Conservation (phyloP, 2,888 invertebrate genomes). For the Chironomus tentans region DNA sequence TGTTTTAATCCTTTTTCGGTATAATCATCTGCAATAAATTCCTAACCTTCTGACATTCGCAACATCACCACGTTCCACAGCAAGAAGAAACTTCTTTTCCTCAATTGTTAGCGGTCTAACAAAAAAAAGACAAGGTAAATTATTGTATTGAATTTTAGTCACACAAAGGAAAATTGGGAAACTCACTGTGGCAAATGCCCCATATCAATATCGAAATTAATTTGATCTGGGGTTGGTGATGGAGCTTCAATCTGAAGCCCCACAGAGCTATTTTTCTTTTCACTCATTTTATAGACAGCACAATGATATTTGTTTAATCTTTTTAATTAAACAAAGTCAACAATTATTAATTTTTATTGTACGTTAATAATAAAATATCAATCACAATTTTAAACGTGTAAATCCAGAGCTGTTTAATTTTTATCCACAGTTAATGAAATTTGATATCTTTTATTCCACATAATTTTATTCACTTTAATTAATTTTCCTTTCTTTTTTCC, state of each 20-base stretch:
- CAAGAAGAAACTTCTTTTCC: conserved; percentile 85
- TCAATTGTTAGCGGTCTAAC: conserved; percentile 53
- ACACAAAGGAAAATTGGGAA: too few species aligned
- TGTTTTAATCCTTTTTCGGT: too few species aligned
- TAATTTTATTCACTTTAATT: too few species aligned
- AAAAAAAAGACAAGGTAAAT: not conserved
- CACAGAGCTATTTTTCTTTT: conserved; percentile 27
- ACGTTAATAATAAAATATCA: too few species aligned
- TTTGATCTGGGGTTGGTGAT: conserved; percentile 25
- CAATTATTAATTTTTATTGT: too few species aligned
- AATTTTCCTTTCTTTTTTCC: too few species aligned
- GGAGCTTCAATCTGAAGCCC: conserved; percentile 32
- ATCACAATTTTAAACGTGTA: too few species aligned
- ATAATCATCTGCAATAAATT: not conserved
- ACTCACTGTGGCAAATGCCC: conserved; percentile 16
- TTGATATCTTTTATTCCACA: too few species aligned
- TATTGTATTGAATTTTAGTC: not conserved
- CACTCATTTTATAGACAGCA: not conserved
- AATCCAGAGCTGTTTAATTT: too few species aligned
- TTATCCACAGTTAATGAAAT: too few species aligned
- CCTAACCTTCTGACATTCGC: conserved; percentile 70
- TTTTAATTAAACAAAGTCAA: too few species aligned
- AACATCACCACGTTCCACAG: conserved; percentile 88
- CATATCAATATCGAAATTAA: conserved; percentile 5
- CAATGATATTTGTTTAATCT: too few species aligned